Conservation (phyloP, 2,113 vertebrate species). For the Oreotrochilus melanogaster region DNA sequence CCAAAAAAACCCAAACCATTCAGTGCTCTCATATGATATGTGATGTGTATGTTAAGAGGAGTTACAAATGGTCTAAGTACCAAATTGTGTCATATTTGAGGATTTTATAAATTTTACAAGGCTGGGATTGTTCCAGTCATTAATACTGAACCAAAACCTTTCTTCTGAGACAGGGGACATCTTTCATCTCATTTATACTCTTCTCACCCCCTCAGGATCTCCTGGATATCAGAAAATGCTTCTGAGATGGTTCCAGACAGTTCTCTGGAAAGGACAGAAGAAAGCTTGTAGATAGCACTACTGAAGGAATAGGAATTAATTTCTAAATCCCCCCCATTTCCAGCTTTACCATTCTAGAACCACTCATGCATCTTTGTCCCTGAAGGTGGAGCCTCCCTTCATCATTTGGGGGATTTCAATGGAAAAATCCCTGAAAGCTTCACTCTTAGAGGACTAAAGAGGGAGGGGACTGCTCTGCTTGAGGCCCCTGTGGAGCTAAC, state of each 20-base stretch:
- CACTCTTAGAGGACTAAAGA: neutral
- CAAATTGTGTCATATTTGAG: neutral
- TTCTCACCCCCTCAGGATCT: neutral
- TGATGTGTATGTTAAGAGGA: neutral
- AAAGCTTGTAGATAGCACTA: neutral
- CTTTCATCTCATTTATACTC: neutral
- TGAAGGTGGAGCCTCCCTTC: neutral
- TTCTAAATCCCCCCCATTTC: neutral
- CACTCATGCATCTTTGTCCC: neutral
- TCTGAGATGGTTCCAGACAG: neutral
- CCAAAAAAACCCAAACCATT: neutral
- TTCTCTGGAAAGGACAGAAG: neutral
- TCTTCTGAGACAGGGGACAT: neutral
- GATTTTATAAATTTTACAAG: neutral
- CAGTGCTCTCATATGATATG: neutral
- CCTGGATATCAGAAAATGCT: neutral
- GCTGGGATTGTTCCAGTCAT: neutral
- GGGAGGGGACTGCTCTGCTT: neutral
- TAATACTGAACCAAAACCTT: neutral
- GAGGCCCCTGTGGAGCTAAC: neutral
- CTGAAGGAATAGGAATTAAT: neutral
- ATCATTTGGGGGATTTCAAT: neutral
- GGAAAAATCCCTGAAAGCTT: neutral
- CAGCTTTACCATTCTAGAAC: neutral
- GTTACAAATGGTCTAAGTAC: rapidly evolving